Percentiles rank a stretch among this genome's conserved stretches.
Evolutionary conservation across 2,888 invertebrate species (phyloP).

Genomic region (Tuta absoluta): DNA sequence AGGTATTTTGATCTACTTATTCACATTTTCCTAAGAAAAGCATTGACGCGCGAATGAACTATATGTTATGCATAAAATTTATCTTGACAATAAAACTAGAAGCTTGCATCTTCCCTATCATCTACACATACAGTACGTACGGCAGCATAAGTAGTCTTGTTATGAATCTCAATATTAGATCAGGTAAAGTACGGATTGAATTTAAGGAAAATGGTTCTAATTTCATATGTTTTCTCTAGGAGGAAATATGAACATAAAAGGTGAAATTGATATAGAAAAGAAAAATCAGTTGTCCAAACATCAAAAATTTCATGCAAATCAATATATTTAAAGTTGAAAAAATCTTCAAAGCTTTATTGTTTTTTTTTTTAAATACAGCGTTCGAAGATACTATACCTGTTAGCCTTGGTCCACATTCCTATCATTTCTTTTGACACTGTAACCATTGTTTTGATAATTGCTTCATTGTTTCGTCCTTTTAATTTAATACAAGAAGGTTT

Average conservation of each 20-base stretch:
- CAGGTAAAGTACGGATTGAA: no score
- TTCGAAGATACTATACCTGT: background rate
- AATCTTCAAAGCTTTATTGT: background rate
- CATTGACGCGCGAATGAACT: background rate
- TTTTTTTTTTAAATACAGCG: background rate
- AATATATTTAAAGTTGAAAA: background rate
- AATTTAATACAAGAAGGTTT: background rate
- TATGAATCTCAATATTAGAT: no score
- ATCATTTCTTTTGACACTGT: constrained; percentile 6
- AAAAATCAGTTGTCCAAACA: no score
- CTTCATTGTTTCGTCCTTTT: constrained; percentile 8
- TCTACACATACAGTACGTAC: no score
- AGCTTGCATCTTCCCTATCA: background rate
- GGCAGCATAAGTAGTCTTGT: no score
- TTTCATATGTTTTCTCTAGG: no score
- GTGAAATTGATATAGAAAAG: no score
- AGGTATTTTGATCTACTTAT: background rate
- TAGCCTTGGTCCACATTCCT: constrained; percentile 11
- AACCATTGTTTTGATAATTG: constrained; percentile 10
- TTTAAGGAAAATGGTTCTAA: no score
- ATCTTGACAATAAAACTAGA: background rate
- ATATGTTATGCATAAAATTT: constrained; percentile 5
- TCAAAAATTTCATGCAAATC: no score
- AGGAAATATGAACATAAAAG: no score
- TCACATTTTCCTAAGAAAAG: constrained; percentile 9